phyloP scores from a whole-genome alignment of 1,140 invertebrate species.

The Aradophagus sp. region DNA sequence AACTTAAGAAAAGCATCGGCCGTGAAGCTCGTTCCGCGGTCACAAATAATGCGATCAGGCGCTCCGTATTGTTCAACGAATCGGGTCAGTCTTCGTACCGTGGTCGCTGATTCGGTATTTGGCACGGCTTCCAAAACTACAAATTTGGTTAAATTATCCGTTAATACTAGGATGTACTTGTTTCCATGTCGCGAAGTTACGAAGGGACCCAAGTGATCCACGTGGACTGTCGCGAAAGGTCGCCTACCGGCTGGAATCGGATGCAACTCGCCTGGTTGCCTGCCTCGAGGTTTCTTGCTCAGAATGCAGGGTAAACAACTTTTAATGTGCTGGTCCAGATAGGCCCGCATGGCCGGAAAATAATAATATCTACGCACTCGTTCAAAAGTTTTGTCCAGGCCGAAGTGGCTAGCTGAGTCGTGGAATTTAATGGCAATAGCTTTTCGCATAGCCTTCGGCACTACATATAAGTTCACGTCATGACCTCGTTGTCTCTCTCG shows the following conservation, averaged over 20 bases:
- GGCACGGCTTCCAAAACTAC: slow-evolving; percentile 4
- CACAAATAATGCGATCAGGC: slow-evolving; percentile 10
- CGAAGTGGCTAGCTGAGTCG: slow-evolving; percentile 1
- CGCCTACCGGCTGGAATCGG: slow-evolving; percentile 24
- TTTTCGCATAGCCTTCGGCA: background rate
- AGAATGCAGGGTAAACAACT: slow-evolving; percentile 32
- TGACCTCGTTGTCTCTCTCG: background rate
- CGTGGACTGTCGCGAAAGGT: slow-evolving; percentile 36
- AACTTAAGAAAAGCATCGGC: slow-evolving; percentile 6
- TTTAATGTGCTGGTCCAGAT: slow-evolving; percentile 16
- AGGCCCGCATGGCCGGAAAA: slow-evolving; percentile 26
- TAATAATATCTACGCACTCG: slow-evolving; percentile 14
- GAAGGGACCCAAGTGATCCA: slow-evolving; percentile 37
- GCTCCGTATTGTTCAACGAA: slow-evolving; percentile 4
- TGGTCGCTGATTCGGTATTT: slow-evolving; percentile 3
- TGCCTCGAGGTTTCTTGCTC: slow-evolving; percentile 18
- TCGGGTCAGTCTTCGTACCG: background rate
- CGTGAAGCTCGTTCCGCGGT: slow-evolving; percentile 10
- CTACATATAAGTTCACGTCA: background rate
- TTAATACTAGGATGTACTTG: slow-evolving; percentile 3
- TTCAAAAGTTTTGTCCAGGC: background rate
- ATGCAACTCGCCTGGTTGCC: slow-evolving; percentile 22
- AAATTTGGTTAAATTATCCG: slow-evolving; percentile 19
- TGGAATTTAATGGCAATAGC: background rate
- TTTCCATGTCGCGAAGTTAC: slow-evolving; percentile 13